Percentiles rank a stretch among this genome's conserved stretches.
phyloP scores from a whole-genome alignment of 2,797 vertebrate genomes.

The Pangasius djambal region DNA sequence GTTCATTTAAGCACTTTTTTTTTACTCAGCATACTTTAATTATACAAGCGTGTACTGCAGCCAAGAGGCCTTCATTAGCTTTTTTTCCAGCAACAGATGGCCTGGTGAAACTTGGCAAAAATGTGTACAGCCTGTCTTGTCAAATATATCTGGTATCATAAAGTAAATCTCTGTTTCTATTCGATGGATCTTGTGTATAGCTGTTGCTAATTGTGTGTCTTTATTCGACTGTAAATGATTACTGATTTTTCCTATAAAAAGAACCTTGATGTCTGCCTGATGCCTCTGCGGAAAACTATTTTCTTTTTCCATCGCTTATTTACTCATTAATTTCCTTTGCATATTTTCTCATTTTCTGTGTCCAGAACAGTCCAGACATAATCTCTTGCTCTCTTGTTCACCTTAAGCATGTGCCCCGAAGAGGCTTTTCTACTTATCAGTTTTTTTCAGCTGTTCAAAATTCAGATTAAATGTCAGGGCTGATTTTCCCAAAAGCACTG shows the following conservation, averaged over 20 bases:
- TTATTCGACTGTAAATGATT: neutral
- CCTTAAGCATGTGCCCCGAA: neutral
- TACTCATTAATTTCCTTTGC: neutral
- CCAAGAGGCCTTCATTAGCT: neutral
- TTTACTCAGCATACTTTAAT: neutral
- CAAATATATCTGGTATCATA: neutral
- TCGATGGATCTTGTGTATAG: neutral
- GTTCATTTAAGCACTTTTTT: neutral
- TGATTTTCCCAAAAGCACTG: neutral
- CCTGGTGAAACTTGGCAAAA: neutral
- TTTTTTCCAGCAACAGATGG: neutral
- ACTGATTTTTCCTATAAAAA: neutral
- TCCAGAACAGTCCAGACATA: neutral
- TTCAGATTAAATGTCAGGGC: neutral
- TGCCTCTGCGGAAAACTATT: neutral
- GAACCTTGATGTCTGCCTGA: neutral
- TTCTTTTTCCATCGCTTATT: neutral
- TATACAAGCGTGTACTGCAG: neutral
- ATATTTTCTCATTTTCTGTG: slow-evolving; percentile 7
- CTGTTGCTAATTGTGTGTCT: neutral
- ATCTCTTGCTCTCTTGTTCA: neutral
- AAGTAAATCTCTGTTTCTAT: neutral
- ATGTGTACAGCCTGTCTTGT: neutral
- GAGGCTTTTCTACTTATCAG: neutral
- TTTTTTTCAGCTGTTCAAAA: neutral